phyloP scores from a whole-genome alignment of 2,888 invertebrate genomes.

The Scelioninae gen. 1 region DNA sequence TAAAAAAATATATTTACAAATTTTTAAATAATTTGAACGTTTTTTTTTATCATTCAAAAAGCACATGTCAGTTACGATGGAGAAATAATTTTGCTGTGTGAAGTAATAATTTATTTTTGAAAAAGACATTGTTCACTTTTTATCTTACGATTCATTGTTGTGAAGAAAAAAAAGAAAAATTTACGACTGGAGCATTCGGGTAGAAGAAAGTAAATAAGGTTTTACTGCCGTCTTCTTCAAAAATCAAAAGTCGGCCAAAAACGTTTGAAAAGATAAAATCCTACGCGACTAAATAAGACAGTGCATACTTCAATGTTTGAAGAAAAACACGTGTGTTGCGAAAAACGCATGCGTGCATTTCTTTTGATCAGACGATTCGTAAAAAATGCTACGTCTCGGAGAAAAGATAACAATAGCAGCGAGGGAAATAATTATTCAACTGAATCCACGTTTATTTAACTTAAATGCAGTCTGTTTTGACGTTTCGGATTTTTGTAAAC shows the following conservation, averaged over 20 bases:
- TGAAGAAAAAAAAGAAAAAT: constrained; percentile 1
- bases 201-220: constrained; percentile 11
- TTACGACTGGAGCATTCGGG: not conserved
- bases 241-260: constrained; percentile 43
- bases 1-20: too few relatives aligned
- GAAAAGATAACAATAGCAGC: constrained; percentile 42
- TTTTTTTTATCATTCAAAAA: too few relatives aligned
- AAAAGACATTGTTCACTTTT: not conserved
- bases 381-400: constrained; percentile 33
- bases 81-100: too few relatives aligned
- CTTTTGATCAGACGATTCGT: constrained; percentile 32
- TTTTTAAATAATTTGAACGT: too few relatives aligned
- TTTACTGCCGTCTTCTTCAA: constrained; percentile 10
- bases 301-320: constrained; percentile 35
- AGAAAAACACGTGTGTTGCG: constrained; percentile 56
- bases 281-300: constrained; percentile 20
- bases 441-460: constrained; percentile 13
- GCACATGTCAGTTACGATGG: too few relatives aligned
- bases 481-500: not conserved
- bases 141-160: not conserved
- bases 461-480: not conserved
- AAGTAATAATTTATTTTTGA: not conserved
- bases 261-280: constrained; percentile 48
- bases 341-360: constrained; percentile 38
- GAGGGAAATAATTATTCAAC: constrained; percentile 27